A percentile compares a stretch with the other conserved stretches of the same genome.
phyloP scores from a whole-genome alignment of 2,888 invertebrate genomes.

The Dicroscelio sp. region DNA sequence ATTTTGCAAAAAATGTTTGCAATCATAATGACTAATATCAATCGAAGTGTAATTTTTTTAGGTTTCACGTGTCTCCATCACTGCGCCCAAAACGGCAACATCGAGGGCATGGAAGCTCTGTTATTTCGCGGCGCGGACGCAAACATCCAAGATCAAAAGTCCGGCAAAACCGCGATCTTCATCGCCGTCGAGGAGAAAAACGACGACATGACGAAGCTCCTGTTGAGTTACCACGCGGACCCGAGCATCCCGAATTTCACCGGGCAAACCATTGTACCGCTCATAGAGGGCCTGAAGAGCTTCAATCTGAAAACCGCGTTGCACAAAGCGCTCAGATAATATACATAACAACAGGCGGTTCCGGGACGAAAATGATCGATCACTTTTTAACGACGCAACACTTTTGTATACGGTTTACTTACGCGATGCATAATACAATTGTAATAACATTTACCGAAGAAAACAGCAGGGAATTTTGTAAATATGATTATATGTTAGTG shows the following conservation, averaged over 20 bases:
- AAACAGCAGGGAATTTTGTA: too few species aligned
- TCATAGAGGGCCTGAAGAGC: constrained; percentile 86
- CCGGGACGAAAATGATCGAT: too few species aligned
- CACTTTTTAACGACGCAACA: too few species aligned
- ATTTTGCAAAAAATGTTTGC: neutral
- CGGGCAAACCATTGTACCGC: constrained; percentile 87
- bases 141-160: constrained; percentile 88
- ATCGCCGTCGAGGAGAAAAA: constrained; percentile 88
- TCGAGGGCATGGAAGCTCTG: constrained; percentile 84
- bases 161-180: constrained; percentile 90
- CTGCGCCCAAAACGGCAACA: constrained; percentile 87
- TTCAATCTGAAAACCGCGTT: constrained; percentile 80
- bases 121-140: constrained; percentile 86
- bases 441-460: too few species aligned
- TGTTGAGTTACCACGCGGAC: constrained; percentile 86
- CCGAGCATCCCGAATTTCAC: constrained; percentile 87
- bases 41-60: constrained; percentile 52
- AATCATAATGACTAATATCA: neutral
- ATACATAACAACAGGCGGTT: too few species aligned
- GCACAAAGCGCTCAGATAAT: constrained; percentile 72
- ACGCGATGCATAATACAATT: too few species aligned
- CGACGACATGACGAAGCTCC: constrained; percentile 77
- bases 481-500: too few species aligned
- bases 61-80: constrained; percentile 90
- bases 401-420: too few species aligned